These are phyloP conservation scores for Eurypyga helias DNA, from an alignment of 2,113 vertebrate species.

Conservation along the genomic window DNA sequence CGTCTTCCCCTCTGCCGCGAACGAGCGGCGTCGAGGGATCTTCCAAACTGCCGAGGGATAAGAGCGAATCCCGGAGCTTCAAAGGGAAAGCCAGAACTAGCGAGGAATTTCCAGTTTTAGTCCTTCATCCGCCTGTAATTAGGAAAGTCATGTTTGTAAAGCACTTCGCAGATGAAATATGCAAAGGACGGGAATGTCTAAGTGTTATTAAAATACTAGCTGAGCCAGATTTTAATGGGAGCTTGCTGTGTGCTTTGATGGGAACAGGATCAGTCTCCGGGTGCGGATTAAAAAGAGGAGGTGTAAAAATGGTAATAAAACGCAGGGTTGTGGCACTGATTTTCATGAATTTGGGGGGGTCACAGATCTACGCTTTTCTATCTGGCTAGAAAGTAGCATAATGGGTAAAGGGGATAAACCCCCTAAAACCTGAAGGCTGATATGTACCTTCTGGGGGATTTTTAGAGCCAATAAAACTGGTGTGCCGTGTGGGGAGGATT, in stretches of 20 bases:
- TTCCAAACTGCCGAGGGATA: not conserved
- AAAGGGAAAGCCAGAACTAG: conserved; percentile 34
- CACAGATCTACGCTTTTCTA: not conserved
- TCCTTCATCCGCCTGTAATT: conserved; percentile 59
- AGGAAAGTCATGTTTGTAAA: conserved; percentile 45
- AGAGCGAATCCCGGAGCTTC: conserved; percentile 14
- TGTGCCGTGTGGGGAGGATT: fast-evolving
- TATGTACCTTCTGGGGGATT: not conserved
- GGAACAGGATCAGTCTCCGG: not conserved
- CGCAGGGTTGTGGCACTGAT: not conserved
- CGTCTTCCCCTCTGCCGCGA: not conserved
- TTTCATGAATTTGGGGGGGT: not conserved
- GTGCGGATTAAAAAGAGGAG: not conserved
- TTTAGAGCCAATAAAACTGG: not conserved
- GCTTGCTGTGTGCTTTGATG: conserved; percentile 33
- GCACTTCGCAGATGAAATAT: conserved; percentile 42
- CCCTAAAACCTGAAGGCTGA: not conserved
- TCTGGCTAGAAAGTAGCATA: fast-evolving
- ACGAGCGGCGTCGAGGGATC: not conserved
- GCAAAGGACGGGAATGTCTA: conserved; percentile 43
- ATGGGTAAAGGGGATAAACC: not conserved
- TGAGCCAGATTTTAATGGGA: conserved; percentile 63
- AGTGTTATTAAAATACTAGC: conserved; percentile 62
- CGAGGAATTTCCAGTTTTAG: conserved; percentile 62
- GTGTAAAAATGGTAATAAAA: not conserved